These are phyloP conservation scores for Mellilla xanthometata DNA, from an alignment of 2,888 invertebrate species.

Conservation along the genomic window DNA sequence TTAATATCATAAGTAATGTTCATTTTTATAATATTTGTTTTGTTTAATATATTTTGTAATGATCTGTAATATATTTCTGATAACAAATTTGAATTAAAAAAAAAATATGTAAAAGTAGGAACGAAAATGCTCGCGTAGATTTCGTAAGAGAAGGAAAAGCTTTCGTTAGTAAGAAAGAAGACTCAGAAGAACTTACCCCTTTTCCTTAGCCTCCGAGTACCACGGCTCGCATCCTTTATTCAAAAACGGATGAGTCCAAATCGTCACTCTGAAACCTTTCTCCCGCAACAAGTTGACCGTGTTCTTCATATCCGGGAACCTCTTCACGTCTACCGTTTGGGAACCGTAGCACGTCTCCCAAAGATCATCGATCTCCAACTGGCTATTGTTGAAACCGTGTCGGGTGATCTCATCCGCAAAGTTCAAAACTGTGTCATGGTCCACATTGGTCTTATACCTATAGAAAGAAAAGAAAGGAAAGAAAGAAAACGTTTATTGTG, in stretches of 20 bases:
- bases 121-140: too few species aligned
- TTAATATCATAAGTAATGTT: too few species aligned
- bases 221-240: slow-evolving; percentile 81
- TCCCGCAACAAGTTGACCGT: slow-evolving; percentile 63
- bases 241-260: slow-evolving; percentile 86
- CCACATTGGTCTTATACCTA: slow-evolving; percentile 77
- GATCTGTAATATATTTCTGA: too few species aligned
- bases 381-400: slow-evolving; percentile 76
- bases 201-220: slow-evolving; percentile 64
- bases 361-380: slow-evolving; percentile 85
- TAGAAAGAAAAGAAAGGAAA: too few species aligned
- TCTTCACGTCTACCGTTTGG: slow-evolving; percentile 66
- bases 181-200: slow-evolving; percentile 57
- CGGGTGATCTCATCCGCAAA: slow-evolving; percentile 77
- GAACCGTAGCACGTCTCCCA: slow-evolving; percentile 86
- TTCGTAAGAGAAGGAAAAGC: too few species aligned
- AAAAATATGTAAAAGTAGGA: too few species aligned
- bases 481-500: too few species aligned
- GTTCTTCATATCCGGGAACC: slow-evolving; percentile 80
- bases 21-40: too few species aligned
- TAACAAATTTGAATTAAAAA: too few species aligned
- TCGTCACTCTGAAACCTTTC: slow-evolving; percentile 80
- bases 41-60: too few species aligned
- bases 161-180: too few species aligned
- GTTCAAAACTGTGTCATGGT: slow-evolving; percentile 69